Conservation (phyloP, 2,888 invertebrate species). For the Lymantria monacha region DNA sequence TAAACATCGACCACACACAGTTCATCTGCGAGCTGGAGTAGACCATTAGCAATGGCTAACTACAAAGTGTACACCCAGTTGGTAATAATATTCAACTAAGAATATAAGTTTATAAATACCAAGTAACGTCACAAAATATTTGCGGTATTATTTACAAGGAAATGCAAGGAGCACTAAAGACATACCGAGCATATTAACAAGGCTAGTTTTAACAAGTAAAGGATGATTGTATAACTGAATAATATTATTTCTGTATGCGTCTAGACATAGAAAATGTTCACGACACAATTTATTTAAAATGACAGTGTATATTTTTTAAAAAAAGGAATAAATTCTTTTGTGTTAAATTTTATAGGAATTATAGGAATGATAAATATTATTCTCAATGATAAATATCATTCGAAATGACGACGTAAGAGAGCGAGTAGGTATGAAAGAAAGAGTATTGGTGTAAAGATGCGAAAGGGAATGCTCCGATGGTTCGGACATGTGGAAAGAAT, state of each 20-base stretch:
- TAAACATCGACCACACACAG: conserved; percentile 44
- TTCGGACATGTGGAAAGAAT: no score
- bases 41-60: conserved; percentile 42
- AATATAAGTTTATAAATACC: conserved; percentile 40
- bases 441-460: no score
- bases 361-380: no score
- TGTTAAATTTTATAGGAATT: no score
- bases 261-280: no score
- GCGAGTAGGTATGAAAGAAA: no score
- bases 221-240: conserved; percentile 64
- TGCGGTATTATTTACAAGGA: conserved; percentile 67
- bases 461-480: no score
- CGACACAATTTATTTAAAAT: no score
- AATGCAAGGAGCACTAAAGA: conserved; percentile 44
- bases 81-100: conserved; percentile 38
- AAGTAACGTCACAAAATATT: conserved; percentile 50
- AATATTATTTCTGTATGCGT: conserved; percentile 39
- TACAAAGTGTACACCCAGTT: conserved; percentile 34
- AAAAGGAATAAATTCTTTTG: no score
- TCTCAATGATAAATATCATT: no score
- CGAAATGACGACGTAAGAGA: no score
- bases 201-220: conserved; percentile 57
- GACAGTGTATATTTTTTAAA: no score
- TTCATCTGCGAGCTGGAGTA: conserved; percentile 27
- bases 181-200: conserved; percentile 49